These are phyloP conservation scores for Pheucticus melanocephalus DNA, from an alignment of 2,113 vertebrate species.

Conservation along the genomic window DNA sequence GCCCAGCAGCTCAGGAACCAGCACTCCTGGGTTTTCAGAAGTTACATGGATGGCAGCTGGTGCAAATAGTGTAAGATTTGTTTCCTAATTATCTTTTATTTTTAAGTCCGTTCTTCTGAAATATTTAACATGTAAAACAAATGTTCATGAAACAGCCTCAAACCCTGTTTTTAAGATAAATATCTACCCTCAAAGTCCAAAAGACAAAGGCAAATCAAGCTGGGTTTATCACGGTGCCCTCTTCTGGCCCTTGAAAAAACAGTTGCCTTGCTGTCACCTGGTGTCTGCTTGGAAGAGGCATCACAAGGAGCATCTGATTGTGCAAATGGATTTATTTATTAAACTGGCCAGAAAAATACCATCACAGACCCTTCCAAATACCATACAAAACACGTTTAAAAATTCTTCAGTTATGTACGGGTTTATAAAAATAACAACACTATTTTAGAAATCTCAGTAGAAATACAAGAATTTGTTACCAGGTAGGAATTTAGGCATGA, in stretches of 20 bases:
- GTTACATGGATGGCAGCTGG: background rate
- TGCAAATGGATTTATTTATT: slow-evolving; percentile 28
- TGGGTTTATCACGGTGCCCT: background rate
- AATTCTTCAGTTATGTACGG: background rate
- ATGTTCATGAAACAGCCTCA: background rate
- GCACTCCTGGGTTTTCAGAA: background rate
- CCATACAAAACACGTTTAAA: background rate
- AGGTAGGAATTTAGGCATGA: background rate
- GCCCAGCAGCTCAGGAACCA: background rate
- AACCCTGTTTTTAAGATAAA: background rate
- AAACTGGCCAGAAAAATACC: slow-evolving; percentile 24
- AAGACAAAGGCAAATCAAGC: background rate
- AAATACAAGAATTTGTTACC: background rate
- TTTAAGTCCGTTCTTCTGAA: background rate
- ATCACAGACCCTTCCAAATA: background rate
- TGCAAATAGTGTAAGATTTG: background rate
- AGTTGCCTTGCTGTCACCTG: background rate
- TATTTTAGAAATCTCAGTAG: background rate
- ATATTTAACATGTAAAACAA: background rate
- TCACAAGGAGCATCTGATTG: background rate
- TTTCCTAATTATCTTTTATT: background rate
- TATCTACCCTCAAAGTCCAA: background rate
- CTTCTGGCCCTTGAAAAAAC: background rate
- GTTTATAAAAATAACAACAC: slow-evolving; percentile 34
- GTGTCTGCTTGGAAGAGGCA: background rate